Base-by-base conservation (phyloP, 2,888 invertebrate genomes). In the Lacanobia wlatinum region DNA sequence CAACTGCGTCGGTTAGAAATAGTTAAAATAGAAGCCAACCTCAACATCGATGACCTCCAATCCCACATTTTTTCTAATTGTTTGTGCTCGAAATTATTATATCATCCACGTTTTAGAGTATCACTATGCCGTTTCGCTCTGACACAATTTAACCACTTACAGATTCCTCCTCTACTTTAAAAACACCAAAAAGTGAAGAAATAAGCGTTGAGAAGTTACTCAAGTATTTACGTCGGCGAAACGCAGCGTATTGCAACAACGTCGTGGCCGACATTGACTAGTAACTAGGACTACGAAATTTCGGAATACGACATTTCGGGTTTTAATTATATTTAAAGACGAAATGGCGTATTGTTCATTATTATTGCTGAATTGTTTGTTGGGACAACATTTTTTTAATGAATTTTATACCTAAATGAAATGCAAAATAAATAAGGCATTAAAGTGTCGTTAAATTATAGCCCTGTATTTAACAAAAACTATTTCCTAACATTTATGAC, bases 161-260 rank as follows among this genome's bases (percentile, higher is more conserved):
- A 94, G 94, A 87, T 73, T 92, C 92, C 34, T 89, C 87, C 53
- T 80, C 85, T 0, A 91, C 90, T 1, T 67, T 93, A 64, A 92
- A 88, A 85, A 83, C 89, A 60, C 87, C 90, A 23, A 88, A 85
- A 58, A 89, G 87, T 53, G 92, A 92, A 65, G 92, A 94, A 48
- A 89, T 94, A 18, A 94, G 92, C 61, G 91, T 95, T 12, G 93
- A 94, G 56, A 91, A 87, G 46, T 80, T 95, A 1, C 84, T 95
- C n/a, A 90, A 90, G 18, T 91, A 88, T 69, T 82, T 95, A 34
- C 89, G 92, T 1, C 87, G 88, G 69, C 87, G 87, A n/a, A 94
- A 92, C 59, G 90, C 90, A 0, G 76, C 85, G 0, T 90, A 91
- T 23, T 85, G 80, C 58, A 71, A 82, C 43, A 74, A 86, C 5